Evolutionary conservation across 64 coral and sea anemone genomes (phyloP).

Genomic region (Platygyra sinensis): DNA sequence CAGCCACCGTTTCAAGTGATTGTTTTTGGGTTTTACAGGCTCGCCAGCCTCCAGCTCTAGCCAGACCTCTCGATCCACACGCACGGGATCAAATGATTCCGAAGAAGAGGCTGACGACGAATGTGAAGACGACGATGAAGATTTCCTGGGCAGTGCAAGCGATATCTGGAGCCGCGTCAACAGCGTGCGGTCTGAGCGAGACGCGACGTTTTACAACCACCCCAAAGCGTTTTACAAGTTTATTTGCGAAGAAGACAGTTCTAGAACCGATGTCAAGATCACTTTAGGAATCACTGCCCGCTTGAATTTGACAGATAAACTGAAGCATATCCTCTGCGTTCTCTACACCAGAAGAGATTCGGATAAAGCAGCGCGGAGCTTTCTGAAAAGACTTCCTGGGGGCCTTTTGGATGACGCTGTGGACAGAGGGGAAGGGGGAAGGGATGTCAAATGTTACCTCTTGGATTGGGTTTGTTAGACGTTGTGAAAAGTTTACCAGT

Average conservation of each 20-base stretch:
- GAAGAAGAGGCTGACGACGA: constrained; percentile 1
- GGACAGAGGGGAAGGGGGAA: neutral
- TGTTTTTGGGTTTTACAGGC: neutral
- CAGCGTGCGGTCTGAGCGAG: constrained; percentile 37
- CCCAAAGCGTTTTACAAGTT: constrained; percentile 76
- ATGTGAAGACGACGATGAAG: constrained; percentile 12
- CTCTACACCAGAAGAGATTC: constrained; percentile 61
- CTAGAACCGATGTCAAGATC: constrained; percentile 65
- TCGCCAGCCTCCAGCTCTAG: constrained; percentile 12
- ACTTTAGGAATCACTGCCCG: constrained; percentile 63
- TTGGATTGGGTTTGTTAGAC: neutral
- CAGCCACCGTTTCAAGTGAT: neutral
- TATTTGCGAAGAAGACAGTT: constrained; percentile 79
- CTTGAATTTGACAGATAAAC: constrained; percentile 34
- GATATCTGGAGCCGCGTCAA: constrained; percentile 33
- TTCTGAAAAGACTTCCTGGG: constrained; percentile 52
- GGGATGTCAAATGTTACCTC: neutral
- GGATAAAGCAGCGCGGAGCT: constrained; percentile 57
- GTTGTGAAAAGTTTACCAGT: neutral
- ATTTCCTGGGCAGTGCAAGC: constrained; percentile 54
- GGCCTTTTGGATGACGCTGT: constrained; percentile 51
- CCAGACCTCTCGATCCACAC: neutral
- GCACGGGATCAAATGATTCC: neutral
- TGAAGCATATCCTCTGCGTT: constrained; percentile 77
- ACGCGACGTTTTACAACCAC: constrained; percentile 63